Conservation (phyloP, 2,888 invertebrate species). For the Trichacis sp. region DNA sequence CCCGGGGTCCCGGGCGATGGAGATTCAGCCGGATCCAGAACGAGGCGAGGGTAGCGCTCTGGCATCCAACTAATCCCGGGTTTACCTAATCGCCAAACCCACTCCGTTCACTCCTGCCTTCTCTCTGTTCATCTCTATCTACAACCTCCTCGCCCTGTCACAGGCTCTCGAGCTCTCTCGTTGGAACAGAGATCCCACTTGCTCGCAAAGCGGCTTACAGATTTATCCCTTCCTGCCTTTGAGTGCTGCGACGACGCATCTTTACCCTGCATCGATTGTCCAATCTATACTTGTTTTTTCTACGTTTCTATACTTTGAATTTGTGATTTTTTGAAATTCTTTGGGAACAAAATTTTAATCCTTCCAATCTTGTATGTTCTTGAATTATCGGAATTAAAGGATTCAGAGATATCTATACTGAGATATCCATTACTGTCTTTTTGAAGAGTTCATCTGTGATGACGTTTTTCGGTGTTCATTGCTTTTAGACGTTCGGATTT, state of each 20-base stretch:
- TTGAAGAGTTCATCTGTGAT: too few relatives aligned
- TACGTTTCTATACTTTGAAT: not conserved
- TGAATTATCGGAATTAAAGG: too few relatives aligned
- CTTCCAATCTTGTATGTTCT: too few relatives aligned
- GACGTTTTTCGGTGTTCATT: too few relatives aligned
- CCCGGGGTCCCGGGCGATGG: slow-evolving; percentile 34
- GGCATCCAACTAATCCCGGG: slow-evolving; percentile 66
- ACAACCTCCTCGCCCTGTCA: slow-evolving; percentile 12
- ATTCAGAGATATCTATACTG: too few relatives aligned
- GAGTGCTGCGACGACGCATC: slow-evolving; percentile 16
- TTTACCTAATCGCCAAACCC: slow-evolving; percentile 67
- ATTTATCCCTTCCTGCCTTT: slow-evolving; percentile 53
- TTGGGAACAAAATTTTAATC: too few relatives aligned
- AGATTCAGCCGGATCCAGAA: slow-evolving; percentile 44
- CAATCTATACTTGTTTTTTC: not conserved
- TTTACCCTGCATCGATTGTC: not conserved
- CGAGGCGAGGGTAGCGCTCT: slow-evolving; percentile 48
- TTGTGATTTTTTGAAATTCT: too few relatives aligned
- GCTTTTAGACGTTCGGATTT: too few relatives aligned
- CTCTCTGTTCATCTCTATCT: slow-evolving; percentile 41
- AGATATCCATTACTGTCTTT: too few relatives aligned
- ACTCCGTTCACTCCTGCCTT: slow-evolving; percentile 49
- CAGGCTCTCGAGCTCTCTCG: slow-evolving; percentile 5
- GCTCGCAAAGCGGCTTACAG: slow-evolving; percentile 66
- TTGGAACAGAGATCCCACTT: slow-evolving; percentile 50